Conservation (phyloP, 1,140 invertebrate genomes). For the Drosophila pectinifera region DNA sequence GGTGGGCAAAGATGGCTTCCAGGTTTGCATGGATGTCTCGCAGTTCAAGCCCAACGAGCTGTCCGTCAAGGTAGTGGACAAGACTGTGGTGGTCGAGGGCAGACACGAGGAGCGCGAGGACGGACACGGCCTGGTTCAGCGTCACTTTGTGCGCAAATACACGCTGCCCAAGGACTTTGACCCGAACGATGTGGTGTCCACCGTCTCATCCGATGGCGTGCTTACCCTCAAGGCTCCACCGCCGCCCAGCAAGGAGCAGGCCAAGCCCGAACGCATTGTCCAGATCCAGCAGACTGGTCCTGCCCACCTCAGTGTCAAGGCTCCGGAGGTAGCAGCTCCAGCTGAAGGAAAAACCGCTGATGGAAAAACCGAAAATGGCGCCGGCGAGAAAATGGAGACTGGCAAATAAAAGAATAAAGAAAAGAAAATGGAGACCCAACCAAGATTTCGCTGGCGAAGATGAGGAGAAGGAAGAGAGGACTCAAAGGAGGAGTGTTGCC, state of each 20-base stretch:
- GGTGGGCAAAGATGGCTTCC: constrained; percentile 87
- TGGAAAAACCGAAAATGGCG: constrained; percentile 65
- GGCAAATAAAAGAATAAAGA: constrained; percentile 60
- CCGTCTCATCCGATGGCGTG: constrained; percentile 91
- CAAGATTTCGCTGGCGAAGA: constrained; percentile 36
- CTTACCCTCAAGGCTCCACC: constrained; percentile 89
- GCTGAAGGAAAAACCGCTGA: constrained; percentile 40
- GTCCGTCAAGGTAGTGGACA: constrained; percentile 91
- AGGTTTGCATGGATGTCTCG: constrained; percentile 92
- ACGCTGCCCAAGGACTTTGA: constrained; percentile 89
- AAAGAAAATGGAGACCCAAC: not conserved
- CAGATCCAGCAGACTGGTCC: constrained; percentile 85
- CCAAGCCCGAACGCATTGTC: constrained; percentile 85
- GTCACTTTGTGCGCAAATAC: constrained; percentile 91
- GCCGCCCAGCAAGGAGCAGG: constrained; percentile 76
- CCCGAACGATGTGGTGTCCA: constrained; percentile 88
- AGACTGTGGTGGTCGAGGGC: constrained; percentile 88
- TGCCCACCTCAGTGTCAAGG: constrained; percentile 79
- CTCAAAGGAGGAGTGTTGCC: constrained; percentile 37
- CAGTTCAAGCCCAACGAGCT: constrained; percentile 94
- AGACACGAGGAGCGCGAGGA: constrained; percentile 92
- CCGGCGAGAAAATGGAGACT: constrained; percentile 71
- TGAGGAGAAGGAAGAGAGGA: constrained; percentile 11
- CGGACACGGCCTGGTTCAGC: constrained; percentile 90
- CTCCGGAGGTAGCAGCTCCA: constrained; percentile 37